phyloP scores from a whole-genome alignment of 2,888 invertebrate species.

The Netelia inedita region DNA sequence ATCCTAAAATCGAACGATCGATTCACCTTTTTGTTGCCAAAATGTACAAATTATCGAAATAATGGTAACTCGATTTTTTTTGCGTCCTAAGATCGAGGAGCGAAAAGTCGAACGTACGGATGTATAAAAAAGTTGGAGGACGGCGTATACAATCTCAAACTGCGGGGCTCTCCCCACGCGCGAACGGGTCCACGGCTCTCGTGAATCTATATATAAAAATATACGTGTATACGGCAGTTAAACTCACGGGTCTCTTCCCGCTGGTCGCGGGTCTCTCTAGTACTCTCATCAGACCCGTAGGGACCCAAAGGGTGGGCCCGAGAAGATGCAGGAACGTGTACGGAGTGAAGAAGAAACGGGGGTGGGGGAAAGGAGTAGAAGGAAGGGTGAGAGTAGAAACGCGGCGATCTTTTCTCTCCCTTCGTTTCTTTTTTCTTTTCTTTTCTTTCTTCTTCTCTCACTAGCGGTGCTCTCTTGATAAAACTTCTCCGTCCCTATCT shows the following conservation, averaged over 20 bases:
- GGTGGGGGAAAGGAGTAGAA: conserved; percentile 56
- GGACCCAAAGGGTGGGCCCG: conserved; percentile 51
- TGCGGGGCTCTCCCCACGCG: background rate
- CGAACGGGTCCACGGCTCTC: background rate
- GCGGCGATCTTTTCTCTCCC: conserved; percentile 66
- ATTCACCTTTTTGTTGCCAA: too few species aligned
- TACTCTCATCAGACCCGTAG: conserved; percentile 64
- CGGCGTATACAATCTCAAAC: background rate
- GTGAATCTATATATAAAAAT: background rate
- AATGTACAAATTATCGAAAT: too few species aligned
- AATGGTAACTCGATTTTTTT: too few species aligned
- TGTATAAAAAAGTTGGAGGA: too few species aligned
- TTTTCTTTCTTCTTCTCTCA: conserved; percentile 32
- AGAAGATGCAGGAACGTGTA: background rate
- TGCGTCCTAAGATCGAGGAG: too few species aligned
- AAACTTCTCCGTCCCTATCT: conserved; percentile 58
- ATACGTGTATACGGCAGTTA: conserved; percentile 11
- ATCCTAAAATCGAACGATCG: background rate
- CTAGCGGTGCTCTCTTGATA: conserved; percentile 59
- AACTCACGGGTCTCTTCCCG: conserved; percentile 58
- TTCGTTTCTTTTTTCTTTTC: conserved; percentile 50
- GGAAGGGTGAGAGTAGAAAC: conserved; percentile 56
- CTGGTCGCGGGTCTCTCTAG: conserved; percentile 44
- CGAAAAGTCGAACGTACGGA: too few species aligned
- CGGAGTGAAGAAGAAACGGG: background rate